These are phyloP conservation scores for Hippocampus barbouri DNA, from an alignment of 2,113 vertebrate species.

Conservation along the genomic window DNA sequence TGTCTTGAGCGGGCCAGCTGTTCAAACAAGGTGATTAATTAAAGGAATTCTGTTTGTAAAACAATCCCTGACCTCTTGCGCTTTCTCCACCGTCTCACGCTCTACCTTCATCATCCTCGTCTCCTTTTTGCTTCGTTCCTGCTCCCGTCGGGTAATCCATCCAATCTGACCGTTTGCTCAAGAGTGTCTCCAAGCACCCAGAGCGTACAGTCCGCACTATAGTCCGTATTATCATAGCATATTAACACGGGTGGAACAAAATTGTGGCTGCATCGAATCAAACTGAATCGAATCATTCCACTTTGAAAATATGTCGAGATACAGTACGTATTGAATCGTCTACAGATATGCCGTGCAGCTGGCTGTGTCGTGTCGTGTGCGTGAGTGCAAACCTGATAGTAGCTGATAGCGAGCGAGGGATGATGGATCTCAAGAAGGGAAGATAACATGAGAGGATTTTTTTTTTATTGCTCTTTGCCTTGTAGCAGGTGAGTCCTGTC, in stretches of 20 bases:
- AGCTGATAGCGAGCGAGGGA: not conserved
- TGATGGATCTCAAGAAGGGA: conserved; percentile 22
- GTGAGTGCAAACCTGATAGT: conserved; percentile 15
- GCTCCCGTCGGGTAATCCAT: conserved; percentile 35
- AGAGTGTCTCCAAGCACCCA: not conserved
- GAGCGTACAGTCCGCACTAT: conserved; percentile 24
- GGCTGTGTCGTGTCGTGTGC: conserved; percentile 17
- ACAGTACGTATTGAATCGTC: no score
- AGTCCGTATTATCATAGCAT: conserved; percentile 44
- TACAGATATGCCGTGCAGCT: conserved; percentile 8
- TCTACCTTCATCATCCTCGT: conserved; percentile 30
- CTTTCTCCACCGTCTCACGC: conserved; percentile 42
- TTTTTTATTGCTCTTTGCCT: conserved; percentile 55
- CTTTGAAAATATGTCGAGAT: no score
- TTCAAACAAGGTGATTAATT: conserved; percentile 99
- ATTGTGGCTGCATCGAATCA: no score
- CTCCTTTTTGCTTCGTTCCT: conserved; percentile 16
- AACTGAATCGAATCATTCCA: no score
- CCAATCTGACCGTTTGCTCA: not conserved
- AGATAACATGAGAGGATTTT: conserved; percentile 22
- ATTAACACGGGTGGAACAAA: no score
- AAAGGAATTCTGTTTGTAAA: conserved; percentile 96
- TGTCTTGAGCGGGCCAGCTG: conserved; percentile 84
- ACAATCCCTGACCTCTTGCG: conserved; percentile 74
- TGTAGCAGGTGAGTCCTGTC: conserved; percentile 73